Evolutionary conservation across 1,140 invertebrate species (phyloP).

Genomic region (Drosophila athabasca): DNA sequence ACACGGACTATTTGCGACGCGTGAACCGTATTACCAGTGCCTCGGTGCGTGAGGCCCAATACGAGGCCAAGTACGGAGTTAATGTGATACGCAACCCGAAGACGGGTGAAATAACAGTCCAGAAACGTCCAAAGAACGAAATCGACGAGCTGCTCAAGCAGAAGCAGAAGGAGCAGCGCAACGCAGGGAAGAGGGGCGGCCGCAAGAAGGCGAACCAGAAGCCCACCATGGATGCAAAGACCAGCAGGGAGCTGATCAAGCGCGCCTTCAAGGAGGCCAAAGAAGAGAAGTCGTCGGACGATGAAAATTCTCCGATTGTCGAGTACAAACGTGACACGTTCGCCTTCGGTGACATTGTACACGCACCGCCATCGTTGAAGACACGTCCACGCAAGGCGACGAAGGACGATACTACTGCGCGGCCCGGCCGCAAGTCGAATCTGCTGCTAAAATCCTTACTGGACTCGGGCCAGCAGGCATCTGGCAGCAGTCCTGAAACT

Average conservation of each 20-base stretch:
- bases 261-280: constrained; percentile 65
- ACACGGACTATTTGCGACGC: constrained; percentile 84
- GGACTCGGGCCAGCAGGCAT: background rate
- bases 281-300: constrained; percentile 50
- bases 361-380: constrained; percentile 86
- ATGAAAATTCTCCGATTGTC: constrained; percentile 18
- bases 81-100: constrained; percentile 84
- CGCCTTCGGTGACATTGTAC: constrained; percentile 87
- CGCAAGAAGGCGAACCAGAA: constrained; percentile 60
- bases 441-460: constrained; percentile 84
- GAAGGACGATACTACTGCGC: constrained; percentile 71
- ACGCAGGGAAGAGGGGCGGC: constrained; percentile 63
- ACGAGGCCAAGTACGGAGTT: constrained; percentile 86
- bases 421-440: constrained; percentile 85
- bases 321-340: constrained; percentile 85
- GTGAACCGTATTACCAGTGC: constrained; percentile 84
- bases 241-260: constrained; percentile 81
- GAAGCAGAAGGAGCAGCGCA: constrained; percentile 77
- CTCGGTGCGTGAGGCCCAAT: constrained; percentile 85
- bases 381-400: constrained; percentile 84
- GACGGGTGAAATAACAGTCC: constrained; percentile 84
- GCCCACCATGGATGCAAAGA: constrained; percentile 83
- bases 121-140: constrained; percentile 84
- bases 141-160: constrained; percentile 84
- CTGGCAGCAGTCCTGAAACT: too few species aligned